phyloP scores from a whole-genome alignment of 1,140 invertebrate species.

The Calliphora vicina region DNA sequence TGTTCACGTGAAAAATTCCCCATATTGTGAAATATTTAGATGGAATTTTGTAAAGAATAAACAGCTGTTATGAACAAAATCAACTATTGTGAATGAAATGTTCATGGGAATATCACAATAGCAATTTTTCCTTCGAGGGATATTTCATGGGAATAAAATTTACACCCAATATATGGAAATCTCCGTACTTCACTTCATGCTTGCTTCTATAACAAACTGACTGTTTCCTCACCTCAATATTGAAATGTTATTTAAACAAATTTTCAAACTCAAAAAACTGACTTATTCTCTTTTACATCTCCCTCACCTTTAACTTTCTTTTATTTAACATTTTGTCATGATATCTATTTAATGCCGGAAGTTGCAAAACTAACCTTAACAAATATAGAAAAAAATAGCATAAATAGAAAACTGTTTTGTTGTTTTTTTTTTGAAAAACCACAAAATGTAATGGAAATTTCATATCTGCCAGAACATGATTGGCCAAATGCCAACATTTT shows the following conservation, averaged over 20 bases:
- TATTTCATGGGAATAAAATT: no score
- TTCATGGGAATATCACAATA: no score
- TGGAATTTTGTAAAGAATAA: no score
- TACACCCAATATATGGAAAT: no score
- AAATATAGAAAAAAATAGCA: not conserved
- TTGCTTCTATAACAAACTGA: not conserved
- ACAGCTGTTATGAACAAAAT: no score
- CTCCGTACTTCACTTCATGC: no score
- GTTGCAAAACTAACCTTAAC: not conserved
- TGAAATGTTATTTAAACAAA: not conserved
- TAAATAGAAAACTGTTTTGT: no score
- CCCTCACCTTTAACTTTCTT: not conserved
- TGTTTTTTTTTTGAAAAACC: not conserved
- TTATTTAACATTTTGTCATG: not conserved
- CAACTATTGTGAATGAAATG: no score
- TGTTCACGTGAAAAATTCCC: no score
- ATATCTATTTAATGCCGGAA: not conserved
- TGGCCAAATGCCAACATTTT: not conserved
- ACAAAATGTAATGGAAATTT: slow-evolving; percentile 16
- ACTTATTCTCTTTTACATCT: not conserved
- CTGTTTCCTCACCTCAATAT: not conserved
- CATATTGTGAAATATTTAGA: no score
- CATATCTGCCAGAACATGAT: not conserved
- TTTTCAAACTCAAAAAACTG: not conserved
- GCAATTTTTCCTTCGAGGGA: no score